A percentile compares a stretch with the other conserved stretches of the same genome.
Evolutionary conservation across 1,140 invertebrate genomes (phyloP).

Genomic region (Dinothrombium tinctorium): DNA sequence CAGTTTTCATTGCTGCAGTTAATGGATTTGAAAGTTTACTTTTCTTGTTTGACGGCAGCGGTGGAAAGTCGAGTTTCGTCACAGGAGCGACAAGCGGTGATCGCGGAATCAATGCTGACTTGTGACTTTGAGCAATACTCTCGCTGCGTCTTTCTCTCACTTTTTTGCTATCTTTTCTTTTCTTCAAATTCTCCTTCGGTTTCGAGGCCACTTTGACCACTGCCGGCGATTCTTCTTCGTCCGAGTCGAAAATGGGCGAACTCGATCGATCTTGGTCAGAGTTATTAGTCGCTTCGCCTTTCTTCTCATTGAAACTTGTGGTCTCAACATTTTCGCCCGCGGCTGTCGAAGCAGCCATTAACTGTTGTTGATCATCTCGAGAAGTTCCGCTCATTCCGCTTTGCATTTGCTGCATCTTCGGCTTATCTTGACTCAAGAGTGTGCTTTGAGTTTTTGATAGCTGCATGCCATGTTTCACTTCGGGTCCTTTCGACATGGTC

Average conservation of each 20-base stretch:
- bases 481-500: conserved; percentile 51
- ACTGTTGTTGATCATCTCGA: not conserved
- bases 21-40: not conserved
- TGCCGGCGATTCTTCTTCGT: conserved; percentile 35
- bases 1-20: not conserved
- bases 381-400: too few relatives aligned
- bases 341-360: not conserved
- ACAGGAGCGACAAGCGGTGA: conserved; percentile 5
- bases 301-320: not conserved
- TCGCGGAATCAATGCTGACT: conserved; percentile 5
- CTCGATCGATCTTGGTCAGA: conserved; percentile 57
- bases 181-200: conserved; percentile 9
- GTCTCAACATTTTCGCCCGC: conserved; percentile 8
- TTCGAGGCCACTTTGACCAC: conserved; percentile 7
- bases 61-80: conserved; percentile 1
- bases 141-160: conserved; percentile 2
- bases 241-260: conserved; percentile 82
- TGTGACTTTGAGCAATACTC: conserved; percentile 14
- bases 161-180: conserved; percentile 2
- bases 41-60: conserved; percentile 1
- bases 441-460: conserved; percentile 26
- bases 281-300: conserved; percentile 15
- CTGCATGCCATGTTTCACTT: conserved; percentile 2
- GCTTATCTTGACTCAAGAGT: conserved; percentile 41
- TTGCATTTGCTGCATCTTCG: conserved; percentile 20